Base-by-base conservation (phyloP, 2,797 vertebrate species). In the Neomorphus geoffroyi region DNA sequence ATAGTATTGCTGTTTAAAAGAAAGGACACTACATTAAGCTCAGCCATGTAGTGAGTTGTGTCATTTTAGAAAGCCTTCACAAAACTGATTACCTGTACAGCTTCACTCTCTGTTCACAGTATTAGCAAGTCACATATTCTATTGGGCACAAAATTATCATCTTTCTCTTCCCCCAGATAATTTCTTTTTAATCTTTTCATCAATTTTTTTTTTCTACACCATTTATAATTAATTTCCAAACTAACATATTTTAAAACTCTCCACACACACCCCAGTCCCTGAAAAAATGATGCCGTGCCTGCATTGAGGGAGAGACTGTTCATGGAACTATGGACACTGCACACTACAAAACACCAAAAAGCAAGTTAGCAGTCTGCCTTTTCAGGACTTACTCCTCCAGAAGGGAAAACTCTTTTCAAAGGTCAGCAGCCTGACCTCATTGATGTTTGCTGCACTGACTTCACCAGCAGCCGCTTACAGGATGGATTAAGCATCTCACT, bases 1-100 rank as follows among this genome's bases (percentile, higher is more conserved):
- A 91, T 37, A 89, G 72, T 85, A 91, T 65, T 0, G 0, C 86
- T 90, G 73, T 67, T 65, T 94, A 62, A 82, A 80, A 90, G 60
- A 90, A 89, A 69, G 57, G 92, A 83, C 84, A 70, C 69, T 91
- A 41, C 93, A 93, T 90, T 92, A 87, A 93, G 50, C 53, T 85
- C 81, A 72, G 69, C 26, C 39, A 3, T 6, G 23, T 60, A 87
- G 54, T 10, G 67, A 90, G 72, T 64, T 71, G 64, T 66, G 86
- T 43, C 71, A 73, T 69, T 53, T 71, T 80, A 79, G 19, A 85
- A 91, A 95, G 64, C 64, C 48, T 88, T 92, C 66, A 64, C 51
- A 79, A 75, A 92, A 86, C 17, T 27, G 39, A 92, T 60, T 51
- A 70, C 58, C 26, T 70, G 33, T 28, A 84, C 46, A 88, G 56